Evolutionary conservation across 2,888 invertebrate genomes (phyloP), one percentile per base, ranked within the genome.

Genomic region (Cacoxenus indagator): DNA sequence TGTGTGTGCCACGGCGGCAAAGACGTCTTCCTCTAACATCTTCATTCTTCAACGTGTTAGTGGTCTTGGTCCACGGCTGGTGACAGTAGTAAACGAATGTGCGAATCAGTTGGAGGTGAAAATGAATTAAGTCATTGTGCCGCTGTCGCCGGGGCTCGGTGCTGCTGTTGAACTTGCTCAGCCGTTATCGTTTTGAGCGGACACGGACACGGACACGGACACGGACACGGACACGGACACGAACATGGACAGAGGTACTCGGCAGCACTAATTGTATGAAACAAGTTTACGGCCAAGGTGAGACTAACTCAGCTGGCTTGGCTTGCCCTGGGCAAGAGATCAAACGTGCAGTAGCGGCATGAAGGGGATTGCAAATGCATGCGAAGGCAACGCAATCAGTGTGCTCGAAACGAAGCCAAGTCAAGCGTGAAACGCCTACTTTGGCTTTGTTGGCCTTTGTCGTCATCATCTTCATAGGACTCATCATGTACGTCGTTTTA

Each of bases 201-300:
- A 62, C 64, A 71, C 62, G 65, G 31, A 70, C 57, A 68, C 24
- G 62, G 55, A 64, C 51, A 59, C 37, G 64, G 19, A 67, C 14
- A 68, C 51, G 51, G 17, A n/a, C 43, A n/a, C n/a, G n/a, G n/a
- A n/a, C n/a, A n/a, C n/a, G n/a, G n/a, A n/a, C n/a, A n/a, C n/a
- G 37, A 37, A 26, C 31, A 69, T 64, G 57, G 37, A 57, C 61
- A 62, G 46, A 67, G 55, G 43, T 62, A 67, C 26, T 67, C 64
- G 79, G 75, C 72, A 75, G 78, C 78, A 81, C 83, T 81, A 81
- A 81, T 83, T 81, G 83, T 83, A 76, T 83, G 72, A 75, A 69
- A 78, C 80, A 83, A 81, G 80, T 81, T 81, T 83, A 81, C 76
- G 80, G 80, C 83, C 80, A 81, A 83, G 80, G 80, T 83, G 82